Evolutionary conservation across 1,140 invertebrate genomes (phyloP), one percentile per base, ranked within the genome.

Genomic region (Lasioglossum albipes): DNA sequence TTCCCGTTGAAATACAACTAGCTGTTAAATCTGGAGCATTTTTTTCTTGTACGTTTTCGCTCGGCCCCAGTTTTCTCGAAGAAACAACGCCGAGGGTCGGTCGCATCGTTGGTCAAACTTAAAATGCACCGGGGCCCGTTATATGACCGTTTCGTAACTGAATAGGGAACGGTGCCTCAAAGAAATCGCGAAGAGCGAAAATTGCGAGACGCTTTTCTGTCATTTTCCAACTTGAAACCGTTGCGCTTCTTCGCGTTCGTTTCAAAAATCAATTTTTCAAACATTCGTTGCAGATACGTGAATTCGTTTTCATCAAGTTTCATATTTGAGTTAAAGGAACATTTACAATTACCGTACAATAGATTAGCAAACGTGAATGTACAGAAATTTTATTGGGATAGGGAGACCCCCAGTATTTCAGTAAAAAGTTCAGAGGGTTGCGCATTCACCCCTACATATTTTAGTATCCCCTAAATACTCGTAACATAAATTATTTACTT

Each of bases 1-100:
- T 57, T 49, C 20, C n/a, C 7, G 2, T 72, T 45, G 59, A 81
- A 78, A 81, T 78, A 78, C 67, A 20, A 22, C 68, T 20, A 22
- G 41, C 27, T n/a, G 10, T 66, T 78, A 82, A 78, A 78, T 78
- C 52, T 82, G 36, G 75, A 82, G 68, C 75, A 82, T 18, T 42
- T 82, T 76, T 76, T 66, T n/a, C 13, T 45, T 31, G 13, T 36
- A 31, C 3, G 12, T 41, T 3, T 16, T 2, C 13, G 13, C 13
- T 18, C 5, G 57, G n/a, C 18, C n/a, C n/a, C 7, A n/a, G 57
- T 6, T 41, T 20, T 65, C 12, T 0, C 13, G 7, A 2, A 7
- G 41, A 71, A 27, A 16, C 36, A 62, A 36, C 12, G 2, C 18
- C 3, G 31, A 41, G 42, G 4, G 20, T n/a, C 4, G 52, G 52